phyloP scores from a whole-genome alignment of 2,888 invertebrate species.

The Latheticus oryzae region DNA sequence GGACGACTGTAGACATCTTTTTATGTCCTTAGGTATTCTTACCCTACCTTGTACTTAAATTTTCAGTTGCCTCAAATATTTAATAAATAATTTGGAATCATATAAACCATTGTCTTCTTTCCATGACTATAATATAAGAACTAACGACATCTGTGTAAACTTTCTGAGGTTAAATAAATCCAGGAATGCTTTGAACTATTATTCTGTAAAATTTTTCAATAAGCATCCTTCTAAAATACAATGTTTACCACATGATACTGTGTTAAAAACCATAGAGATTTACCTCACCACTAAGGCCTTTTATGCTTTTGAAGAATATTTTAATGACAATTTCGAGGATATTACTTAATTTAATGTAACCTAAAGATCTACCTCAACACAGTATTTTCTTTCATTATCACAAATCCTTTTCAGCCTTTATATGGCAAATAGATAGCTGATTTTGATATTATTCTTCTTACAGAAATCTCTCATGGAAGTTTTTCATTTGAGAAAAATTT shows the following conservation, averaged over 20 bases:
- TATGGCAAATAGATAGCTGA: too few species aligned
- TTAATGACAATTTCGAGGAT: not conserved
- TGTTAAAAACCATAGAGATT: not conserved
- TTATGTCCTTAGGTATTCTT: not conserved
- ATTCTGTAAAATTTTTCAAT: not conserved
- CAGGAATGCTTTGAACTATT: too few species aligned
- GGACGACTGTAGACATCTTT: too few species aligned
- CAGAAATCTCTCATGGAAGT: too few species aligned
- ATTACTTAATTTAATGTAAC: not conserved
- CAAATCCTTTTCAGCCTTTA: too few species aligned
- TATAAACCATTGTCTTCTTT: not conserved
- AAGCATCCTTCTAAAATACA: not conserved
- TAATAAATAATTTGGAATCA: not conserved
- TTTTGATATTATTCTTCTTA: too few species aligned
- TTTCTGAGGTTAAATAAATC: too few species aligned
- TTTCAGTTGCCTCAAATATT: not conserved
- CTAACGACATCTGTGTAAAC: not conserved
- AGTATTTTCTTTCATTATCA: too few species aligned
- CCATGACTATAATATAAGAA: not conserved
- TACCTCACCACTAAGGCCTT: not conserved
- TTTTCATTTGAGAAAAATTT: too few species aligned
- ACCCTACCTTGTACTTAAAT: not conserved
- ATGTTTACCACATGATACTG: not conserved
- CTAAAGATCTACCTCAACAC: too few species aligned
- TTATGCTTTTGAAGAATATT: not conserved